Evolutionary conservation across 2,888 invertebrate genomes (phyloP).

Genomic region (Cryptus viduatorius): DNA sequence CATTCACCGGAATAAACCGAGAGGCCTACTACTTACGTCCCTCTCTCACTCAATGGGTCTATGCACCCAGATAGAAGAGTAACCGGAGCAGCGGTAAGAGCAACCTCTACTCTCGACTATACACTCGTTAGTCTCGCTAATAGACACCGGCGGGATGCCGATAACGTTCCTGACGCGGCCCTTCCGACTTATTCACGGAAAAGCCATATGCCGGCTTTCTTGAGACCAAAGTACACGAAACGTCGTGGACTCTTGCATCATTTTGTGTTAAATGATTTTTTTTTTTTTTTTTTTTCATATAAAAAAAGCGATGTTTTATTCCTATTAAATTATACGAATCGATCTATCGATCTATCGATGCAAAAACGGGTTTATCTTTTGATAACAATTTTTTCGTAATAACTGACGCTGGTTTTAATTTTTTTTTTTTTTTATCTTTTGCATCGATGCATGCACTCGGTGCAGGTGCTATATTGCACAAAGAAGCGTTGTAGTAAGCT

Average conservation of each 20-base stretch:
- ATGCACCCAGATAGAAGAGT: slow-evolving; percentile 37
- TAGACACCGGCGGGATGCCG: slow-evolving; percentile 76
- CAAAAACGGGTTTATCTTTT: neutral
- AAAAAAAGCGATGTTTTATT: neutral
- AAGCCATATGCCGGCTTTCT: neutral
- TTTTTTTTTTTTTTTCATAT: neutral
- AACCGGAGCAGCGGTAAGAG: slow-evolving; percentile 62
- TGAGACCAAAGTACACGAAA: neutral
- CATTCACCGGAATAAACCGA: slow-evolving; percentile 75
- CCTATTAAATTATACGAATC: neutral
- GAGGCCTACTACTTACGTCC: slow-evolving; percentile 67
- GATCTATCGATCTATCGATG: neutral
- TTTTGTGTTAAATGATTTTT: neutral
- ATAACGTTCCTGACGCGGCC: slow-evolving; percentile 38
- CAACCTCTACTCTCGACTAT: slow-evolving; percentile 58
- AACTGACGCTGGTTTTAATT: slow-evolving; percentile 15
- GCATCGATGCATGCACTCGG: neutral
- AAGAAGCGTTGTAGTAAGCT: neutral
- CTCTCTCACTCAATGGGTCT: slow-evolving; percentile 38
- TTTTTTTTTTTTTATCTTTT: slow-evolving; percentile 19
- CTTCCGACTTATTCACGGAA: neutral
- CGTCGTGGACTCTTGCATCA: neutral
- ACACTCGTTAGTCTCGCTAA: slow-evolving; percentile 79
- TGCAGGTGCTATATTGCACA: neutral
- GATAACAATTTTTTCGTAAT: slow-evolving; percentile 4